These are phyloP conservation scores for Nycteola revayana DNA, from an alignment of 2,888 invertebrate genomes.

Conservation along the genomic window DNA sequence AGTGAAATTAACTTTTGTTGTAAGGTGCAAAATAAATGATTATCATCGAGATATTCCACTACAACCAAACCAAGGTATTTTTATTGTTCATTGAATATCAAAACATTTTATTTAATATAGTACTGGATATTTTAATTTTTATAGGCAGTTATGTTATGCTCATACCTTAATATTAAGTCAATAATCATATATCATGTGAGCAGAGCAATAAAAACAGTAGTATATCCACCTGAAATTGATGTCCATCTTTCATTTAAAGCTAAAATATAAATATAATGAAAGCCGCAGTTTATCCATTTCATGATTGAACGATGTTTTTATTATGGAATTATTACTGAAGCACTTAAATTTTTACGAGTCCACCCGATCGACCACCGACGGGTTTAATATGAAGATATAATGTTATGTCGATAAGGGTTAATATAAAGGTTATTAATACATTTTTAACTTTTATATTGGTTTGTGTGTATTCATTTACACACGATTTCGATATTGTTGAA, in stretches of 20 bases:
- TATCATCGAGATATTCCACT: too few species aligned
- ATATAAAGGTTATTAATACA: not conserved
- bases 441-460: not conserved
- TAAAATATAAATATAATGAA: constrained; percentile 41
- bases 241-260: constrained; percentile 38
- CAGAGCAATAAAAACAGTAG: constrained; percentile 19
- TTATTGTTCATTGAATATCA: too few species aligned
- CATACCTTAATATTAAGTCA: too few species aligned
- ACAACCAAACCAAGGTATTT: too few species aligned
- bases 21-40: too few species aligned
- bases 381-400: constrained; percentile 28
- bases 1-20: too few species aligned
- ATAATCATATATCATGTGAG: constrained; percentile 10
- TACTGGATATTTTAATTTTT: too few species aligned
- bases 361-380: constrained; percentile 43
- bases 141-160: too few species aligned
- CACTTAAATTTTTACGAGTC: constrained; percentile 48
- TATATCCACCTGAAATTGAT: constrained; percentile 24
- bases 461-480: too few species aligned
- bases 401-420: constrained; percentile 1
- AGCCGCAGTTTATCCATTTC: constrained; percentile 29
- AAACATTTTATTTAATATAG: not conserved
- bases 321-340: constrained; percentile 46
- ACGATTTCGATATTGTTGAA: too few species aligned
- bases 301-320: constrained; percentile 49